These are phyloP conservation scores for Formica selysi DNA, from an alignment of 1,140 invertebrate species.

Conservation along the genomic window DNA sequence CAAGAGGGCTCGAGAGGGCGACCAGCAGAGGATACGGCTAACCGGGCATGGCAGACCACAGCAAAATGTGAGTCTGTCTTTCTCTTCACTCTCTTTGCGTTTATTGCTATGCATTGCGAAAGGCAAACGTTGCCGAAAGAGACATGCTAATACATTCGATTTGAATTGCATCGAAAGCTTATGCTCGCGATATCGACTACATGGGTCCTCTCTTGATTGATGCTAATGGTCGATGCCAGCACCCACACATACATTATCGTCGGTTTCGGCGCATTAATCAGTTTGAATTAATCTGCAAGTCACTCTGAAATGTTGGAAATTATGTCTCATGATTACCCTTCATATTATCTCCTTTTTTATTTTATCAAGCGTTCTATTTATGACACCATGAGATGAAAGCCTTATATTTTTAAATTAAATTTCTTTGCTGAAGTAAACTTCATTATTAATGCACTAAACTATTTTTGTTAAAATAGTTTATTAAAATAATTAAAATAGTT, in stretches of 20 bases:
- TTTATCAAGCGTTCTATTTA: neutral
- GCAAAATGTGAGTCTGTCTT: conserved; percentile 70
- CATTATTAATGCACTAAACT: neutral
- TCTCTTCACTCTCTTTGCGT: neutral
- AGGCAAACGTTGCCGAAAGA: neutral
- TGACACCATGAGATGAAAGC: neutral
- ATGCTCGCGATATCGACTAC: neutral
- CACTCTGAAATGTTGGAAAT: neutral
- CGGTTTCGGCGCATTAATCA: neutral
- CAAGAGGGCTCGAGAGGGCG: conserved; percentile 50
- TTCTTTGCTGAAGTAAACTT: neutral
- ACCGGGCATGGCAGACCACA: conserved; percentile 69
- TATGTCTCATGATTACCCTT: conserved; percentile 14
- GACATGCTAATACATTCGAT: too few relatives aligned
- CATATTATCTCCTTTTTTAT: neutral
- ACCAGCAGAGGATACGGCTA: conserved; percentile 45
- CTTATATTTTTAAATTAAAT: neutral
- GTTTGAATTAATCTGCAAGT: neutral
- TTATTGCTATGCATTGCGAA: neutral
- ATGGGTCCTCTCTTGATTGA: neutral
- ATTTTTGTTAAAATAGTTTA: too few relatives aligned
- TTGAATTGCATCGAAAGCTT: neutral
- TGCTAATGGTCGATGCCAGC: neutral
- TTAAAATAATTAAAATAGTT: too few relatives aligned
- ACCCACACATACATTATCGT: neutral